Conservation (phyloP, 1,140 invertebrate genomes). For the Orius insidiosus region DNA sequence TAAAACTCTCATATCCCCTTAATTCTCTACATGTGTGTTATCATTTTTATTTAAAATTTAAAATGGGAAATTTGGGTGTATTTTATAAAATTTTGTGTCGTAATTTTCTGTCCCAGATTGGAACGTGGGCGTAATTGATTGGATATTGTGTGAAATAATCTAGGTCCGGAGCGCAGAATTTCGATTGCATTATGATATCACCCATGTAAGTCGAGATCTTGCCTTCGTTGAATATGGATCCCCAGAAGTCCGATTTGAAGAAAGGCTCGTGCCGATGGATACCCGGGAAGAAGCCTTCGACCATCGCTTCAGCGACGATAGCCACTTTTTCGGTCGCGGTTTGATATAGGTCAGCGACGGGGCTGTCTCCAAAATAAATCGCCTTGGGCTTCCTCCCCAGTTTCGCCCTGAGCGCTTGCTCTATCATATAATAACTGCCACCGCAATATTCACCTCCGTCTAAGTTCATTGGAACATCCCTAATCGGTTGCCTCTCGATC, state of each 20-base stretch:
- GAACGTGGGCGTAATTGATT: background rate
- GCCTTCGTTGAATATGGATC: slow-evolving; percentile 40
- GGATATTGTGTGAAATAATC: background rate
- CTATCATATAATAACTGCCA: background rate
- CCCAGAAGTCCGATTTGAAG: slow-evolving; percentile 46
- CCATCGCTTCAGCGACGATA: slow-evolving; percentile 52
- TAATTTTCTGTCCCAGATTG: too few relatives aligned
- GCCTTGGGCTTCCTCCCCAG: slow-evolving; percentile 36
- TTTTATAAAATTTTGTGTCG: too few relatives aligned
- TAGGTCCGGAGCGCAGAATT: background rate
- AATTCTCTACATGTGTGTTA: too few relatives aligned
- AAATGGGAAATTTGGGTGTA: too few relatives aligned
- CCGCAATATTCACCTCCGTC: slow-evolving; percentile 32
- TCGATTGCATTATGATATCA: slow-evolving; percentile 23
- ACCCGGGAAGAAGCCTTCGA: slow-evolving; percentile 32
- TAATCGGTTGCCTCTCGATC: slow-evolving; percentile 23
- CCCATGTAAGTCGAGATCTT: slow-evolving; percentile 39
- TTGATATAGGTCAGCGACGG: slow-evolving; percentile 42
- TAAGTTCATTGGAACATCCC: slow-evolving; percentile 30
- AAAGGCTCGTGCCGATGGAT: slow-evolving; percentile 32
- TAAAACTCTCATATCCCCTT: too few relatives aligned
- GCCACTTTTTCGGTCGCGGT: slow-evolving; percentile 47
- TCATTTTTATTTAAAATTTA: too few relatives aligned
- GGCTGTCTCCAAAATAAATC: slow-evolving; percentile 62
- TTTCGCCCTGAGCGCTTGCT: background rate